Evolutionary conservation across 2,888 invertebrate genomes (phyloP), one percentile per base, ranked within the genome.

Genomic region (Lycaena phlaeas): DNA sequence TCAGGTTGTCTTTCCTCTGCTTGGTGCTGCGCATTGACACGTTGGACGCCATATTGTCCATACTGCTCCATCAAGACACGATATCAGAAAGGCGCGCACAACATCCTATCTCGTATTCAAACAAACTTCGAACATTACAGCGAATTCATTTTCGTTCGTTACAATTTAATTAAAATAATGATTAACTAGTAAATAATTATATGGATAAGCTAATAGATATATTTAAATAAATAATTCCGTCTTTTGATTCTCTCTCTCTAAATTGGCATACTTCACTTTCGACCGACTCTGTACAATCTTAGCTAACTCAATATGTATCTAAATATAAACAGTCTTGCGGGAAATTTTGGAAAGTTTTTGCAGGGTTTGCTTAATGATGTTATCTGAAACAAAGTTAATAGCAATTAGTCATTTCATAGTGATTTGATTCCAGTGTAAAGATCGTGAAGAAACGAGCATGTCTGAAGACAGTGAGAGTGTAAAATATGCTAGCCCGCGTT

Each of bases 381-480:
- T 78, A 78, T 78, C 82, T 84, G 82, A 50, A 84, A 84, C 71
- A 74, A 76, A 45, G n/a, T n/a, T n/a, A n/a, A n/a, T n/a, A n/a
- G n/a, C n/a, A n/a, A n/a, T n/a, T n/a, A n/a, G n/a, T n/a, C n/a
- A n/a, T n/a, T n/a, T n/a, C n/a, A n/a, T n/a, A n/a, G n/a, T n/a
- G n/a, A n/a, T n/a, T n/a, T n/a, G n/a, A n/a, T n/a, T n/a, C n/a
- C n/a, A n/a, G n/a, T n/a, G n/a, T n/a, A n/a, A n/a, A n/a, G n/a
- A n/a, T n/a, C n/a, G n/a, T n/a, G n/a, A n/a, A n/a, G n/a, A n/a
- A n/a, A n/a, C n/a, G n/a, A n/a, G n/a, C n/a, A n/a, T n/a, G n/a
- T n/a, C n/a, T n/a, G n/a, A n/a, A n/a, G n/a, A n/a, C n/a, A n/a
- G n/a, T n/a, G n/a, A n/a, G n/a, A n/a, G n/a, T n/a, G n/a, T n/a